Evolutionary conservation across 1,140 invertebrate genomes (phyloP), one percentile per base, ranked within the genome.

Genomic region (Hestina assimilis): DNA sequence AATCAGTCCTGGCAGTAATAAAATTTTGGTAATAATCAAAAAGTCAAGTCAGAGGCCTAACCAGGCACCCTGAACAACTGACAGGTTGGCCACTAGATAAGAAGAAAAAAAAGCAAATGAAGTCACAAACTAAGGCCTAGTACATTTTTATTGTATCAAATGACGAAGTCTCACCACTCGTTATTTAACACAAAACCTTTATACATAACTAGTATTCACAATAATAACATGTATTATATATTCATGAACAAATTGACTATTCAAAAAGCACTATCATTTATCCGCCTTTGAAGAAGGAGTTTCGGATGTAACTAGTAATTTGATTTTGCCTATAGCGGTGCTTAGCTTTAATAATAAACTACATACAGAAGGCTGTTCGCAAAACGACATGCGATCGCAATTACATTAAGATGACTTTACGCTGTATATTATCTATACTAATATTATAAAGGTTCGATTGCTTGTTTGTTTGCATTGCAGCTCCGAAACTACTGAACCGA

Each of bases 321-420:
- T 54, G 31, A 23, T 26, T 33, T 26, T 28, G 8, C 19, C n/a
- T n/a, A 15, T 33, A 19, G 12, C 12, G 15, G 11, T 56, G 11
- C 11, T 57, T 50, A 48, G 35, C 45, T n/a, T 57, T 31, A 57
- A 57, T 57, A 57, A 57, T 57, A 3, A 14, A 57, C 11, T 31
- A 33, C 4, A 12, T 3, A 24, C 3, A 3, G 53, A 48, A 21
- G 21, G 24, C 14, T 54, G 26, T 17, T 31, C 35, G 43, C 26
- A 19, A 28, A 31, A 24, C 21, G 45, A 48, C 43, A 48, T 19
- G 12, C 24, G 29, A 46, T 46, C 29, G 20, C 20, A 47, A 54
- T 35, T 46, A 45, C 29, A 15, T 57, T 40, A 57, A 57, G 54
- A 11, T 9, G 35, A 19, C 19, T 57, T 8, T 41, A 50, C 54